A percentile compares a stretch with the other conserved stretches of the same genome.
Evolutionary conservation across 1,140 invertebrate species (phyloP).

Genomic region (Zaprionus gabonicus): DNA sequence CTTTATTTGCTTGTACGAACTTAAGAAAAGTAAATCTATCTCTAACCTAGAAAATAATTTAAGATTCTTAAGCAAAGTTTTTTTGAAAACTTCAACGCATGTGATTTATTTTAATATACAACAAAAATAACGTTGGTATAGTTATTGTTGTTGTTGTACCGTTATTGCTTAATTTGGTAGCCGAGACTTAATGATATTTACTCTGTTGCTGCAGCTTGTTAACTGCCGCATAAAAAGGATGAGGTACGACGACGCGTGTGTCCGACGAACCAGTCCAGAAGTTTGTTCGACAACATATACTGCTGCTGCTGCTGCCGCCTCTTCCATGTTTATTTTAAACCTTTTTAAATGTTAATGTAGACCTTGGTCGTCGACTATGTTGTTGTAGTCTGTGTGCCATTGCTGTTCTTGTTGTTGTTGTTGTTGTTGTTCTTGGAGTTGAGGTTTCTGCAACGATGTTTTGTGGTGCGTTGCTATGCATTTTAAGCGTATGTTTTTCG

Average conservation of each 20-base stretch:
- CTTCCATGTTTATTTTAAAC: slow-evolving; percentile 69
- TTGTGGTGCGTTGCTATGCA: slow-evolving; percentile 43
- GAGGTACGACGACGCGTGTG: slow-evolving; percentile 18
- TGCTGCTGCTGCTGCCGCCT: slow-evolving; percentile 27
- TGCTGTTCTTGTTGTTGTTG: neutral
- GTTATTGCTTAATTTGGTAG: slow-evolving; percentile 34
- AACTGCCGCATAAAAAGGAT: slow-evolving; percentile 47
- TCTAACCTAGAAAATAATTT: too few species aligned
- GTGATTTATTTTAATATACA: neutral
- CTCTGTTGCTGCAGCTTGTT: slow-evolving; percentile 54
- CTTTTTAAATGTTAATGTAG: slow-evolving; percentile 69
- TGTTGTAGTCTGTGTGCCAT: neutral
- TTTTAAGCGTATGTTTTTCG: slow-evolving; percentile 49
- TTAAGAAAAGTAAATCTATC: too few species aligned
- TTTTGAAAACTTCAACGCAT: neutral
- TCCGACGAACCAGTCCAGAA: slow-evolving; percentile 14
- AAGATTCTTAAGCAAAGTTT: too few species aligned
- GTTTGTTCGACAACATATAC: slow-evolving; percentile 14
- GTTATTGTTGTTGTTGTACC: neutral
- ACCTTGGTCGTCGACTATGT: slow-evolving; percentile 32
- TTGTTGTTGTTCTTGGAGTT: slow-evolving; percentile 15
- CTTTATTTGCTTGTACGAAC: too few species aligned
- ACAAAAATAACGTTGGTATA: neutral
- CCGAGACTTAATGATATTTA: slow-evolving; percentile 52
- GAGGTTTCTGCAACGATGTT: slow-evolving; percentile 44